Base-by-base conservation (phyloP, 2,113 vertebrate genomes). In the Chelonoidis abingdonii region DNA sequence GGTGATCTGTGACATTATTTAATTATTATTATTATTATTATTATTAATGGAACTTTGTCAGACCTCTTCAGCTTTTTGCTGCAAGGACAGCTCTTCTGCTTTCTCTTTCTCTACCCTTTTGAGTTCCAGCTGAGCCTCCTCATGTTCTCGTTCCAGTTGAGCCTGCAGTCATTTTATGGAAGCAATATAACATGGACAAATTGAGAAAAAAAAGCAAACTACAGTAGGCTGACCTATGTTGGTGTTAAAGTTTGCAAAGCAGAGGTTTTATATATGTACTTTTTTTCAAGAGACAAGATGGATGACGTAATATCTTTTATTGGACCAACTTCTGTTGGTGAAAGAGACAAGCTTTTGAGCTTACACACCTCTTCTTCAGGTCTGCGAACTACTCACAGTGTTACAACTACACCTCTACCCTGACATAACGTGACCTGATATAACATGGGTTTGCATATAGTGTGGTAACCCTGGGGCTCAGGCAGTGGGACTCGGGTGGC, bases 71-170 rank as follows among this genome's bases (percentile, higher is more conserved):
- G 97, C 89, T 41, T 97, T 92, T 87, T 97, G 92, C 29, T 96
- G 98, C 90, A 98, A 96, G 17, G 97, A 44, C 22, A 47, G 92
- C 86, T 99, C 93, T 2, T 98, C 98, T 10, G 98, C 98, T 91
- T 81, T 88, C 29, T 98, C 93, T 53, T 89, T 97, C 62, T 98
- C 97, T 96, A 97, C 72, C 35, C 96, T 94, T 57, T 97, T 91
- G 5, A 41, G 93, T 78, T 99, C 98, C 41, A 97, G 27, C 57
- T 87, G 92, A 14, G 98, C 98, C 22, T 89, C 59, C 11, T 95
- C 84, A 84, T 2, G 57, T 76, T 99, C 98, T 87, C 80, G 72
- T n/a, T 96, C 49, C 92, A 96, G 13, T 78, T 91, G 85, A 59
- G 29, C 59, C 95, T 97, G 87, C 47, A 92, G 27, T 7, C 56